Evolutionary conservation across 2,888 invertebrate species (phyloP).

Genomic region (Drosophila melanosoma): DNA sequence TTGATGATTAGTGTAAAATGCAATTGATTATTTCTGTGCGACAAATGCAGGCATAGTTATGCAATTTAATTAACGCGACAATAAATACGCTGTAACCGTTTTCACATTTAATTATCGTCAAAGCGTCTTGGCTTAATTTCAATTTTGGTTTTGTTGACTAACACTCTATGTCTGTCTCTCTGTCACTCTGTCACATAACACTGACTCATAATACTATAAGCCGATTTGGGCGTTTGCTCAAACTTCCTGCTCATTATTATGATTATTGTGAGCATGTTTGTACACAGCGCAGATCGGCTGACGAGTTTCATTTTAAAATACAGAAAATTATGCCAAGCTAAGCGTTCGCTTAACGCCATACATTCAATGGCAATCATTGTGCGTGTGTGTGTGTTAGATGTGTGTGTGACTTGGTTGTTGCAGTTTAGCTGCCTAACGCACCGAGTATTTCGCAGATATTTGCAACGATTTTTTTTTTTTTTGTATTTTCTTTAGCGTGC

Average conservation of each 20-base stretch:
- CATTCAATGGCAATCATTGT: constrained; percentile 25
- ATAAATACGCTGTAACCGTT: constrained; percentile 56
- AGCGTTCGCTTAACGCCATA: constrained; percentile 18
- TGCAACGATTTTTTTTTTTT: constrained; percentile 11
- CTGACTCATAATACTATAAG: constrained; percentile 67
- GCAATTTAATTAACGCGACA: constrained; percentile 51
- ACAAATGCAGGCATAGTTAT: constrained; percentile 57
- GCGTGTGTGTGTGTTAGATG: not conserved
- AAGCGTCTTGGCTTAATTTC: constrained; percentile 44
- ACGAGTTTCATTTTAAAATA: constrained; percentile 20
- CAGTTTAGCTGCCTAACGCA: constrained; percentile 30
- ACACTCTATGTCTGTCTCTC: constrained; percentile 5
- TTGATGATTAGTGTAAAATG: constrained; percentile 58
- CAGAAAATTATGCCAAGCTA: constrained; percentile 47
- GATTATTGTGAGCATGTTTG: constrained; percentile 31
- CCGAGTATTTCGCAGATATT: constrained; percentile 43
- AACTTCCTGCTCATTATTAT: constrained; percentile 76
- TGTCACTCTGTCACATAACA: constrained; percentile 40
- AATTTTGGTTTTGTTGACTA: constrained; percentile 43
- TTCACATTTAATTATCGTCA: constrained; percentile 67
- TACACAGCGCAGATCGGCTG: constrained; percentile 17
- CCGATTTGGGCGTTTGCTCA: constrained; percentile 65
- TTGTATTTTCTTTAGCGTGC: constrained; percentile 28
- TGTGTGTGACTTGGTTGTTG: constrained; percentile 19
- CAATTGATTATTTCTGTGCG: constrained; percentile 54